These are phyloP conservation scores for Oopsacas minuta DNA, from an alignment of 37 sponge, comb jelly and placozoan genomes.

Conservation along the genomic window DNA sequence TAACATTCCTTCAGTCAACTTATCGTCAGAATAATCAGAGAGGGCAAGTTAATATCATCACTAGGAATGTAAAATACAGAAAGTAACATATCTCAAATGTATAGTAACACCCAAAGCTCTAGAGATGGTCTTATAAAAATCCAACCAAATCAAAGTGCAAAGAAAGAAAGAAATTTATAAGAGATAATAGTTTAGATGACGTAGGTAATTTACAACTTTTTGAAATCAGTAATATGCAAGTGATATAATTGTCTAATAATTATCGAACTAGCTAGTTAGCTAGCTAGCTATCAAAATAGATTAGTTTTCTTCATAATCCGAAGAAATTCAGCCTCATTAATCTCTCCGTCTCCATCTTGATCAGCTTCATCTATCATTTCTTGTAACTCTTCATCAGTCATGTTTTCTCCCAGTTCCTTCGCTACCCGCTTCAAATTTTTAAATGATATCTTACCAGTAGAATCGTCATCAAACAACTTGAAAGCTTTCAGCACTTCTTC, in stretches of 20 bases:
- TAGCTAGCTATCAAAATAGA: slow-evolving; percentile 58
- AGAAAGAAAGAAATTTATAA: no score
- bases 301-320: slow-evolving; percentile 99
- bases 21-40: no score
- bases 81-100: no score
- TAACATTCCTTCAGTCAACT: no score
- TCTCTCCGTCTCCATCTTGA: slow-evolving; percentile 97
- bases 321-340: slow-evolving; percentile 89
- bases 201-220: no score
- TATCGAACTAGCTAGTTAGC: slow-evolving; percentile 43
- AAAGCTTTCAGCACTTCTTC: slow-evolving; percentile 97
- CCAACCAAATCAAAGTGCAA: no score
- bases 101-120: no score
- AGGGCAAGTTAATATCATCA: no score
- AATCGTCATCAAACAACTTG: slow-evolving; percentile 92
- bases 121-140: no score
- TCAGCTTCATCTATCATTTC: slow-evolving; percentile 99
- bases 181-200: no score
- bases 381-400: slow-evolving; percentile 96
- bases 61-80: no score
- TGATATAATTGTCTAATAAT: slow-evolving; percentile 7
- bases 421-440: slow-evolving; percentile 94
- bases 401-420: slow-evolving; percentile 93
- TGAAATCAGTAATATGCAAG: not conserved
- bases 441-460: slow-evolving; percentile 94